These are phyloP conservation scores for Elegia similella DNA, from an alignment of 2,888 invertebrate genomes.

Conservation along the genomic window DNA sequence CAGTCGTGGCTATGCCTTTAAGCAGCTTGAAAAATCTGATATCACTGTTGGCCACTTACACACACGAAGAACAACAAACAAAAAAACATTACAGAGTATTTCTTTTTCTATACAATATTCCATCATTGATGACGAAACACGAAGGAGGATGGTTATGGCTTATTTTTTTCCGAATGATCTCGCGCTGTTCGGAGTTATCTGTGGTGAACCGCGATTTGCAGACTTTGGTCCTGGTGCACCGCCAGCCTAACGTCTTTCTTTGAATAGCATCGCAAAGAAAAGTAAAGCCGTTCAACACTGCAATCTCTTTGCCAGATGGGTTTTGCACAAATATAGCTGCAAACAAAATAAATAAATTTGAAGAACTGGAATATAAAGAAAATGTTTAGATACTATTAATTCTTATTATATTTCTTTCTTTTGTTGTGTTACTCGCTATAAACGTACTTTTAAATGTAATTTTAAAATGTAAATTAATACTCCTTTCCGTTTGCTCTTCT, in stretches of 20 bases:
- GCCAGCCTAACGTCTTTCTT: background rate
- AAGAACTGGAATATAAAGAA: too few species aligned
- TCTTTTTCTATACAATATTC: background rate
- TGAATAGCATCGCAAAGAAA: background rate
- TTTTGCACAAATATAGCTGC: background rate
- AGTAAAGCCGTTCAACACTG: background rate
- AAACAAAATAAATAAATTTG: slow-evolving; percentile 2
- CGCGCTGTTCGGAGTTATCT: background rate
- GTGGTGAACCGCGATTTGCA: background rate
- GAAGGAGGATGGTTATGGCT: background rate
- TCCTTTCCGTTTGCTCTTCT: too few species aligned
- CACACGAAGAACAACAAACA: too few species aligned
- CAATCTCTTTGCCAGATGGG: background rate
- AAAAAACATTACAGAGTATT: background rate
- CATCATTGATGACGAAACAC: background rate
- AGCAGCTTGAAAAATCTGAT: too few species aligned
- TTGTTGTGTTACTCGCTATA: too few species aligned
- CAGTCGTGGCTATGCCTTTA: too few species aligned
- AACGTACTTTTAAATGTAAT: too few species aligned
- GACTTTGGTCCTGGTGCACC: background rate
- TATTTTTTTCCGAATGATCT: background rate
- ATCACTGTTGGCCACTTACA: too few species aligned
- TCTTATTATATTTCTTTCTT: too few species aligned
- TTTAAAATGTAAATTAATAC: too few species aligned
- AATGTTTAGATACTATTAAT: background rate